Evolutionary conservation across 2,888 invertebrate genomes (phyloP).

Genomic region (Chrysodeixis includens): DNA sequence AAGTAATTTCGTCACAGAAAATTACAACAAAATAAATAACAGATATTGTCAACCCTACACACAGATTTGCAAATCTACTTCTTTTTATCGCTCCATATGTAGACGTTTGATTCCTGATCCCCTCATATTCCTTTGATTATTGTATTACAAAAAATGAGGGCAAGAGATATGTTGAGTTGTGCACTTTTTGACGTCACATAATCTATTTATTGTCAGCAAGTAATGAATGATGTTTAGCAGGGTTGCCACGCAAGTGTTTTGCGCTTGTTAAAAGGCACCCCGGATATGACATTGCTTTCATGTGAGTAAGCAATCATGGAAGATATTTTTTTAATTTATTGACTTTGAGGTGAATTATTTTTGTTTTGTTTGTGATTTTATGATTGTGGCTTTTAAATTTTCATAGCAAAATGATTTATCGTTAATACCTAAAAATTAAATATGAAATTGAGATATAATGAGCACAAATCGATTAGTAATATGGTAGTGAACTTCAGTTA

Average conservation of each 20-base stretch:
- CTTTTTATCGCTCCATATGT: constrained; percentile 86
- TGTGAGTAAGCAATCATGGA: constrained; percentile 78
- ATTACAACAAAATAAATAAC: constrained; percentile 20
- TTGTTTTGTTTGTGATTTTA: constrained; percentile 33
- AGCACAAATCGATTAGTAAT: no score
- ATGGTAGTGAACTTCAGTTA: no score
- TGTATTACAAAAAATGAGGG: constrained; percentile 83
- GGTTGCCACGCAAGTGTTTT: constrained; percentile 77
- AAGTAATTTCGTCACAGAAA: neutral
- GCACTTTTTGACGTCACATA: constrained; percentile 83
- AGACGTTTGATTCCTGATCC: constrained; percentile 81
- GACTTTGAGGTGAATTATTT: constrained; percentile 57
- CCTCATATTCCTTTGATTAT: constrained; percentile 88
- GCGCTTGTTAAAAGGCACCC: constrained; percentile 74
- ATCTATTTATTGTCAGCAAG: constrained; percentile 86
- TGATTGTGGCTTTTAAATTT: no score
- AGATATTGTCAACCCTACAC: constrained; percentile 68
- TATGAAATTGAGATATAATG: no score
- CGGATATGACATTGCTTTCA: constrained; percentile 74
- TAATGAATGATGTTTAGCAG: constrained; percentile 87
- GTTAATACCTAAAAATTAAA: no score
- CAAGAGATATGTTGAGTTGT: constrained; percentile 76
- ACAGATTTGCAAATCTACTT: constrained; percentile 72
- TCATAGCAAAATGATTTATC: no score
- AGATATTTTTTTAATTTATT: constrained; percentile 61